phyloP scores from a whole-genome alignment of 2,113 vertebrate genomes.

The Lanius collurio region DNA sequence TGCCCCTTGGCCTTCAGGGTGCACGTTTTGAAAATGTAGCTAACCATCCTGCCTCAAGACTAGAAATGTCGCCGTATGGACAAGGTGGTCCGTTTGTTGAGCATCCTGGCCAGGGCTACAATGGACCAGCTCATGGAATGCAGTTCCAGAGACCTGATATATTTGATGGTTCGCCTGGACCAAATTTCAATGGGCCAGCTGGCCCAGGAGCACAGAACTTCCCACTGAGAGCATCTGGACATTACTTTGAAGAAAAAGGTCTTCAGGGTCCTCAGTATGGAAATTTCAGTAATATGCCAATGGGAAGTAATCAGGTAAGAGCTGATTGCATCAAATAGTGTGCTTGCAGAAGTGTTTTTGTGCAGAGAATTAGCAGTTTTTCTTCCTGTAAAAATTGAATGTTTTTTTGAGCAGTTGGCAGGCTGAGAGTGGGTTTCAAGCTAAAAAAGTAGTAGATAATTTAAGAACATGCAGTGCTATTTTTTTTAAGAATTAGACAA shows the following conservation, averaged over 20 bases:
- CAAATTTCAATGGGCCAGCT: slow-evolving; percentile 82
- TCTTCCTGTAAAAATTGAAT: neutral
- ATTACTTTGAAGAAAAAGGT: slow-evolving; percentile 84
- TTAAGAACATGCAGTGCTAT: neutral
- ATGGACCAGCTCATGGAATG: slow-evolving; percentile 75
- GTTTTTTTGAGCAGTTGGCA: neutral
- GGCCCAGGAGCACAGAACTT: slow-evolving; percentile 77
- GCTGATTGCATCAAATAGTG: neutral
- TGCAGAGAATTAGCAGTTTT: neutral
- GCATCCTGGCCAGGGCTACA: slow-evolving; percentile 78
- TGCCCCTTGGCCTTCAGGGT: slow-evolving; percentile 76
- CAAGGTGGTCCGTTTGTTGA: slow-evolving; percentile 81
- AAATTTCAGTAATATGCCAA: slow-evolving; percentile 72
- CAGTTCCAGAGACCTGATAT: slow-evolving; percentile 80
- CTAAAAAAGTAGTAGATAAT: neutral
- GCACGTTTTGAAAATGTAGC: slow-evolving; percentile 76
- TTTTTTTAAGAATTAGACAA: neutral
- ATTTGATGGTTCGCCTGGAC: slow-evolving; percentile 78
- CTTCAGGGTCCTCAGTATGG: slow-evolving; percentile 78
- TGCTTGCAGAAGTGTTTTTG: neutral
- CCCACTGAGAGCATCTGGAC: slow-evolving; percentile 73
- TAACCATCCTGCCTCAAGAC: slow-evolving; percentile 76
- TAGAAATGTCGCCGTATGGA: slow-evolving; percentile 74
- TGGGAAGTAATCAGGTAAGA: slow-evolving; percentile 80
- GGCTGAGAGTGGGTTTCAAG: neutral